Percentiles rank a stretch among this genome's conserved stretches.
These are phyloP conservation scores for Urophycis tenuis DNA, from an alignment of 2,797 vertebrate species.

Conservation along the genomic window DNA sequence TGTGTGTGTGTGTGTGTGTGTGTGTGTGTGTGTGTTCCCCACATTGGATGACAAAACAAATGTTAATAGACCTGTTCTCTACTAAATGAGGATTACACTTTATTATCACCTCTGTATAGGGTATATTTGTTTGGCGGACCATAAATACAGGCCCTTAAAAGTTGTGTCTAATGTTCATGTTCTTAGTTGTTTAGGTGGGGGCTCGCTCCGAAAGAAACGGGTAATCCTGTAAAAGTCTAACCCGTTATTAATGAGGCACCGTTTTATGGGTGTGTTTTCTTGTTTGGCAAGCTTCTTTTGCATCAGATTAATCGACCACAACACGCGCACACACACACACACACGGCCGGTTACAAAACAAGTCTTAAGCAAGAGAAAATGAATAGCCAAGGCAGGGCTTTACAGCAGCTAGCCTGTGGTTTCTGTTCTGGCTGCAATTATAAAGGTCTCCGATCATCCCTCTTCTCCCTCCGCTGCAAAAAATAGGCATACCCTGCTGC, in stretches of 20 bases:
- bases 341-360: not conserved
- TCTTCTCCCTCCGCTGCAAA: not conserved
- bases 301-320: not conserved
- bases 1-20: no score
- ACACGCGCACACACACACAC: constrained; percentile 8
- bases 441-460: not conserved
- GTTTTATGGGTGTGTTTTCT: constrained; percentile 54
- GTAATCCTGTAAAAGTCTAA: not conserved
- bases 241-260: not conserved
- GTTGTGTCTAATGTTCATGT: not conserved
- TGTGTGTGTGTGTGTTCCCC: no score
- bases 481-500: not conserved
- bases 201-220: not conserved
- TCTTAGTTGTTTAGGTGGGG: not conserved
- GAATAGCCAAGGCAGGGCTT: not conserved
- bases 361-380: not conserved
- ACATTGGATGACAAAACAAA: not conserved
- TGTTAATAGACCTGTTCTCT: not conserved
- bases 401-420: not conserved
- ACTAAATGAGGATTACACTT: not conserved
- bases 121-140: not conserved
- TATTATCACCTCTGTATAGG: not conserved
- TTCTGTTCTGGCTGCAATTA: not conserved
- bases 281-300: constrained; percentile 44
- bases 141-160: not conserved